Conservation (phyloP, 2,797 vertebrate genomes). For the Rhincodon typus region DNA sequence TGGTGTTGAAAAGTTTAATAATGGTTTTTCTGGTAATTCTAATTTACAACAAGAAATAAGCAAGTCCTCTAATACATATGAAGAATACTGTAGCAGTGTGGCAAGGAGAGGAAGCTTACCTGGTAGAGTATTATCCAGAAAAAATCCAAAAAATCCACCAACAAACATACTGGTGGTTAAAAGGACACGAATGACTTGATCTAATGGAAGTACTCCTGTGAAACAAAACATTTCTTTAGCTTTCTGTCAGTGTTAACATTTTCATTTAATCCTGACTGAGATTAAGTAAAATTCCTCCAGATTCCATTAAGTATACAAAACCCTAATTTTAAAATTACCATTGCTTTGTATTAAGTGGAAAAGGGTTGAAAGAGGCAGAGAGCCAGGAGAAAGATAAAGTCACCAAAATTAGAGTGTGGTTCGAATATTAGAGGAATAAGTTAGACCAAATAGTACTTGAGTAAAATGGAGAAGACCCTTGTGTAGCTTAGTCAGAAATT, state of each 20-base stretch:
- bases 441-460: not conserved
- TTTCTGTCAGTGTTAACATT: not conserved
- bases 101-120: conserved; percentile 56
- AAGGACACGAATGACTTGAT: conserved; percentile 83
- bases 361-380: not conserved
- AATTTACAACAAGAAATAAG: not conserved
- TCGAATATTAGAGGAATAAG: not conserved
- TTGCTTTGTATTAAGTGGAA: not conserved
- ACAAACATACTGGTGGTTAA: conserved; percentile 95
- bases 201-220: conserved; percentile 73
- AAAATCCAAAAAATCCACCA: conserved; percentile 82
- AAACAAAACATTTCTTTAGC: conserved; percentile 38
- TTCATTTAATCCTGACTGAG: not conserved
- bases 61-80: not conserved
- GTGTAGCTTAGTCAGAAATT: not conserved
- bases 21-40: not conserved
- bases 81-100: not conserved
- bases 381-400: not conserved
- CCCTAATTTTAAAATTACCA: not conserved
- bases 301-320: not conserved
- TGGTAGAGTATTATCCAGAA: conserved; percentile 91
- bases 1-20: not conserved
- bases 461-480: not conserved
- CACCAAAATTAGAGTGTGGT: not conserved
- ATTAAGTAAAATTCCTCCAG: not conserved